Evolutionary conservation across 1,140 invertebrate species (phyloP), one percentile per base, ranked within the genome.

Genomic region (Ephestia elutella): DNA sequence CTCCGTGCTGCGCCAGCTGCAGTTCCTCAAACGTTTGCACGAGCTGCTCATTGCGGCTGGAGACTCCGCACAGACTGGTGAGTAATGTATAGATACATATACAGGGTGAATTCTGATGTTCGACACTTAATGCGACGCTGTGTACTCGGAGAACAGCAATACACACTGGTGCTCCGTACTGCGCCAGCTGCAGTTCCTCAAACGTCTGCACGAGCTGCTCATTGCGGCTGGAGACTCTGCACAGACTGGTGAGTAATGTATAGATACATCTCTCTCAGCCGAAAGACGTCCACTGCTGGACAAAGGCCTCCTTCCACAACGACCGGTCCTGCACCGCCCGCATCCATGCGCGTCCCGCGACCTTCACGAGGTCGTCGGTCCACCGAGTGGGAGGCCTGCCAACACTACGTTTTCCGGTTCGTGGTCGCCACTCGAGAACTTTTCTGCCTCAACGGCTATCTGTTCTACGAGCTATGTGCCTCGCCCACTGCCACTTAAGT

Each of bases 171-270:
- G 90, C 50, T 93, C 92, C 56, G 91, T 96, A 60, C 75, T 97
- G 10, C 89, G 92, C 0, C 96, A 97, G 72, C 92, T 94, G 49
- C 92, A 92, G 54, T 97, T 97, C 77, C 89, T 97, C 5, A 92
- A 90, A 11, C 89, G 92, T 25, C 63, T 96, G 0, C 65, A 94
- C 0, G 88, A 92, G 51, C 87, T 89, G 57, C 73, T 96, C 5
- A 81, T 71, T 48, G 90, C 92, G 1, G 82, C 86, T 4, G 85
- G 88, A 0, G 82, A 91, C 15, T 89, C 89, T 0, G 87, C 90
- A 17, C 75, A 88, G 54, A 87, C 91, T 5, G 38, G 38, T 44
- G 38, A 7, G 38, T n/a, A 17, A 3, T 15, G 15, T 13, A 25
- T 25, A 3, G 21, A 2, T 25, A 3, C 21, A 25, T 25, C n/a